Evolutionary conservation across 2,797 vertebrate genomes (phyloP).

Genomic region (Melanotaenia nigrans): DNA sequence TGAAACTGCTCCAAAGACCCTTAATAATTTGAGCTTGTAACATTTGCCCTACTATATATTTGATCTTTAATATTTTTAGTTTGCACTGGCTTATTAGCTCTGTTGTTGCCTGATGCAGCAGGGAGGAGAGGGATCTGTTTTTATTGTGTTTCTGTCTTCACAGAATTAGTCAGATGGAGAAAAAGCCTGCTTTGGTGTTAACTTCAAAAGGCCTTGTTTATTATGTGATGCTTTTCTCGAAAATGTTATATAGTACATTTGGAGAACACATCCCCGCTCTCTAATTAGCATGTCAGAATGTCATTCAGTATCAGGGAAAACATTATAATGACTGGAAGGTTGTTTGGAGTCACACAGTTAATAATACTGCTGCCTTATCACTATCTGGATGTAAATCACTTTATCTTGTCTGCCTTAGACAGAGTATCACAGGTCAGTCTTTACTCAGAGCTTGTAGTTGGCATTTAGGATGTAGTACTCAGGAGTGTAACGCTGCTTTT

Average conservation of each 20-base stretch:
- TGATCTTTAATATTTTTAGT: constrained; percentile 57
- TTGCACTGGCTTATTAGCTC: constrained; percentile 65
- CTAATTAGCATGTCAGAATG: constrained; percentile 70
- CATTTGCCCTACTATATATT: constrained; percentile 37
- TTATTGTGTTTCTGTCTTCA: constrained; percentile 57
- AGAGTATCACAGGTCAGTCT: constrained; percentile 39
- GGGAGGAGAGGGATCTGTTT: constrained; percentile 35
- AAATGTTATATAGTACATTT: constrained; percentile 48
- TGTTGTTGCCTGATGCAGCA: constrained; percentile 29
- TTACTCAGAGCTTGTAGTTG: constrained; percentile 40
- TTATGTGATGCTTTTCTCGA: constrained; percentile 48
- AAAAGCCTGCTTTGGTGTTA: constrained; percentile 51
- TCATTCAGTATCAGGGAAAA: constrained; percentile 54
- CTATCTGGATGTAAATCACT: constrained; percentile 36
- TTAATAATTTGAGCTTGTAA: constrained; percentile 44
- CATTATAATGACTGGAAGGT: constrained; percentile 38
- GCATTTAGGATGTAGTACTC: constrained; percentile 13
- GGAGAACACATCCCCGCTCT: constrained; percentile 27
- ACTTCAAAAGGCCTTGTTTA: constrained; percentile 68
- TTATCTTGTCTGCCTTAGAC: constrained; percentile 30
- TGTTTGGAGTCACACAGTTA: constrained; percentile 41
- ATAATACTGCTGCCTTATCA: constrained; percentile 42
- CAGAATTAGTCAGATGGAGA: constrained; percentile 19
- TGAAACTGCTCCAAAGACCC: constrained; percentile 27
- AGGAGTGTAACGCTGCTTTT: constrained; percentile 24